Evolutionary conservation across 1,140 invertebrate species (phyloP), one percentile per base, ranked within the genome.

Genomic region (Glomeris maerens): DNA sequence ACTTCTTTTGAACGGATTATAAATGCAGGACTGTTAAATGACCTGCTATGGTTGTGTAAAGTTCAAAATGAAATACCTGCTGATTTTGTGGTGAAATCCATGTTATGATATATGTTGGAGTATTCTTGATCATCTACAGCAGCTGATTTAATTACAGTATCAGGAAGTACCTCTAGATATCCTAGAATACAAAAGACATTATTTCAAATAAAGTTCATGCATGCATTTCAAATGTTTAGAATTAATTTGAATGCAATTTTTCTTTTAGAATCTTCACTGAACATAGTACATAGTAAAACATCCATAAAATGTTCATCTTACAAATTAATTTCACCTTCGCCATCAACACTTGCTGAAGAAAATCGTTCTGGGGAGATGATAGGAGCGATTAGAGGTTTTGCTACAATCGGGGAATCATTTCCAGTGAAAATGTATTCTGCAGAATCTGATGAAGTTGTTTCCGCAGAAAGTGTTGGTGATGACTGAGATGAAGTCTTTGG

Each of bases 111-210:
- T 23, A 50, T 45, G 23, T 45, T 50, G 14, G 4, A n/a, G 13
- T 21, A 5, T 3, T 47, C 40, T 21, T 50, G 27, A 50, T 28
- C 31, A 3, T 25, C 40, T 17, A 21, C 40, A 5, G 17, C 49
- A 3, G 27, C 41, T 26, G 23, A 49, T 17, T 45, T 10, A 17
- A 10, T 36, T 36, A 10, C 31, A 21, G 25, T 45, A 50, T 50
- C 49, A 3, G 49, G 49, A 25, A 50, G 27, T 2, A 50, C 49
- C 27, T 50, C 49, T 21, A 50, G 25, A 50, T 50, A 50, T 21
- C 49, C 47, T 49, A 21, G 7, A 41, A 41, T 14, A 39, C 27
- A 36, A 42, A 7, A 36, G 10, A 36, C 17, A 36, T 36, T 10
- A 10, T 21, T 42, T 5, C 29, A 17, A 14, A 46, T 27, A 26